Base-by-base conservation (phyloP, 2,888 invertebrate species). In the Incurvaria masculella region DNA sequence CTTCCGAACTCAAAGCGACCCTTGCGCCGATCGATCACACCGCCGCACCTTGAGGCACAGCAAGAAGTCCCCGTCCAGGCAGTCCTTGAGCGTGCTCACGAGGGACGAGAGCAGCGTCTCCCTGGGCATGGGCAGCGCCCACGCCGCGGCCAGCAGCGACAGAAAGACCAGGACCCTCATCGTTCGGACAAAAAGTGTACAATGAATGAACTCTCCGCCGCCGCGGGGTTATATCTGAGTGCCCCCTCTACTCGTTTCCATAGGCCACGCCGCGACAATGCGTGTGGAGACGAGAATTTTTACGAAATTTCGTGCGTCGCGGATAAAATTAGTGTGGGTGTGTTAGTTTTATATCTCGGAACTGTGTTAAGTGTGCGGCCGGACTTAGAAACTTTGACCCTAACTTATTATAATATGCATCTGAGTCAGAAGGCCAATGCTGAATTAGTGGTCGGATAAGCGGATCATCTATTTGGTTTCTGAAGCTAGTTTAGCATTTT, bases 11-110 rank as follows among this genome's bases (percentile, higher is more conserved):
- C 27, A 8, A 27, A 27, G 14, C 8, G 14, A 8, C 8, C 27
- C 14, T 27, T 27, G 8, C 14, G 8, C 27, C 10, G 27, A 10
- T 27, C 41, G n/a, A 6, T 41, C 8, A 10, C 66, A 74, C 70
- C 66, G 56, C 66, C 73, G 80, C 81, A 89, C 89, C 84, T 89
- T 89, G 54, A 89, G 68, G 63, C 89, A 89, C 66, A 88, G 72
- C 59, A 84, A 75, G 61, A 88, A 80, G 58, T 87, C 85, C 53
- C 82, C 81, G 53, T 85, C 83, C 59, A 87, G 83, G 68, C 89
- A 89, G 61, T 86, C 86, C 67, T 84, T 82, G 52, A 90, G 58
- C 6, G 68, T 62, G 4, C 72, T 69, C 50, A 76, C 61, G 62
- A 78, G 72, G 51, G 63, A 64, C 51, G 73, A 73, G 59, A 73